Conservation (phyloP, 2,888 invertebrate species). For the Lypha dubia region DNA sequence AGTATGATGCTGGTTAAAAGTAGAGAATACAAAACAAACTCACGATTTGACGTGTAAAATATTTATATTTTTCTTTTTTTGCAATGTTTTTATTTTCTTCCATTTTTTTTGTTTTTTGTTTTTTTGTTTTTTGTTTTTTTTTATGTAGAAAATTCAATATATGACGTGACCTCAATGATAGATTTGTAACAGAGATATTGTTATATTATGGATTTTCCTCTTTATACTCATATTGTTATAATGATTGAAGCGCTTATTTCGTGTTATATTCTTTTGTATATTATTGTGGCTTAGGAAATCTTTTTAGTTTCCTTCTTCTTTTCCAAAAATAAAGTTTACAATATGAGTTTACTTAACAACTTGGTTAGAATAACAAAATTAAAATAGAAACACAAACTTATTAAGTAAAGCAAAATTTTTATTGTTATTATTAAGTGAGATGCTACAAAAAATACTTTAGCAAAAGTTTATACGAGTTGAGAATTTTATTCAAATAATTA, state of each 20-base stretch:
- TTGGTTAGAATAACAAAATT: slow-evolving; percentile 37
- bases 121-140: slow-evolving; percentile 45
- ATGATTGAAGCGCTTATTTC: slow-evolving; percentile 51
- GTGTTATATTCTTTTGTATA: slow-evolving; percentile 10
- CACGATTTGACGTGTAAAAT: slow-evolving; percentile 68
- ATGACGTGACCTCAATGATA: slow-evolving; percentile 77
- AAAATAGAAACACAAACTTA: slow-evolving; percentile 23
- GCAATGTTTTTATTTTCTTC: slow-evolving; percentile 30
- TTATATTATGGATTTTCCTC: slow-evolving; percentile 42
- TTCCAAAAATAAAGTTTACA: slow-evolving; percentile 1
- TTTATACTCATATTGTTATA: slow-evolving; percentile 32
- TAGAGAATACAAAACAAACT: slow-evolving; percentile 59
- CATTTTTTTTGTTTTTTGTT: slow-evolving; percentile 58
- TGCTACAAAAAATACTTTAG: not conserved
- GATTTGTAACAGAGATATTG: slow-evolving; percentile 67
- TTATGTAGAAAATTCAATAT: slow-evolving; percentile 74
- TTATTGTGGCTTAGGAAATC: slow-evolving; percentile 23
- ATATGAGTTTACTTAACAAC: slow-evolving; percentile 42
- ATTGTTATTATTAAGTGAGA: slow-evolving; percentile 14
- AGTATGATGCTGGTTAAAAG: slow-evolving; percentile 19
- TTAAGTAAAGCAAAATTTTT: slow-evolving; percentile 35
- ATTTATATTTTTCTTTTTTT: slow-evolving; percentile 36
- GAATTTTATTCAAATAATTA: slow-evolving; percentile 8
- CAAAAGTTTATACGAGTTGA: slow-evolving; percentile 4
- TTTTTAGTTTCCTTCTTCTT: not conserved